A percentile compares a stretch with the other conserved stretches of the same genome.
Evolutionary conservation across 2,888 invertebrate species (phyloP).

Genomic region (Ormyrus thymus): DNA sequence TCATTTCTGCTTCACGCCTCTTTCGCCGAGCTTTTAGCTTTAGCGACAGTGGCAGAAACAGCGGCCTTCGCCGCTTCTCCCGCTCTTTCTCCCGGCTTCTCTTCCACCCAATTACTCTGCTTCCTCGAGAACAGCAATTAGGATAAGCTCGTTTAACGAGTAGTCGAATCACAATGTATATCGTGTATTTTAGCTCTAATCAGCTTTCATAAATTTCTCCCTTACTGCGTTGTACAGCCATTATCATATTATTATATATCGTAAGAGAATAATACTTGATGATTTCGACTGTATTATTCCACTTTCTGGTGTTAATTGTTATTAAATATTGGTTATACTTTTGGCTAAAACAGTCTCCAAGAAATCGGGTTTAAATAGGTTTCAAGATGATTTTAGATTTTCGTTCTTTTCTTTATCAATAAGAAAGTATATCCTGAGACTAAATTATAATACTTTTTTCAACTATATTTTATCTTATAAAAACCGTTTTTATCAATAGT

Average conservation of each 20-base stretch:
- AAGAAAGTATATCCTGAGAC: too few relatives aligned
- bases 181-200: slow-evolving; percentile 41
- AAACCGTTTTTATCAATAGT: too few relatives aligned
- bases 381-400: too few relatives aligned
- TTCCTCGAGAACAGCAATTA: slow-evolving; percentile 55
- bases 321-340: too few relatives aligned
- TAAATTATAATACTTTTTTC: too few relatives aligned
- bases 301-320: too few relatives aligned
- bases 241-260: slow-evolving; percentile 27
- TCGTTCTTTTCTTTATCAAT: too few relatives aligned
- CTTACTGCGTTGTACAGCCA: slow-evolving; percentile 30
- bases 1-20: neutral
- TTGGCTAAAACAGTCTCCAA: too few relatives aligned
- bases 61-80: neutral
- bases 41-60: too few relatives aligned
- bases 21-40: neutral
- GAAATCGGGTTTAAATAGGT: too few relatives aligned
- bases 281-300: too few relatives aligned
- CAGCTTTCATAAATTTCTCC: slow-evolving; percentile 44
- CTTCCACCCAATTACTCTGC: slow-evolving; percentile 33
- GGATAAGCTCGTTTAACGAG: slow-evolving; percentile 55
- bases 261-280: slow-evolving; percentile 17
- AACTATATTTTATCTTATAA: too few relatives aligned
- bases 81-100: neutral
- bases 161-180: slow-evolving; percentile 54